Evolutionary conservation across 37 sponge, comb jelly and placozoan genomes (phyloP), one percentile per base, ranked within the genome.

Genomic region (Theonella swinhoei): DNA sequence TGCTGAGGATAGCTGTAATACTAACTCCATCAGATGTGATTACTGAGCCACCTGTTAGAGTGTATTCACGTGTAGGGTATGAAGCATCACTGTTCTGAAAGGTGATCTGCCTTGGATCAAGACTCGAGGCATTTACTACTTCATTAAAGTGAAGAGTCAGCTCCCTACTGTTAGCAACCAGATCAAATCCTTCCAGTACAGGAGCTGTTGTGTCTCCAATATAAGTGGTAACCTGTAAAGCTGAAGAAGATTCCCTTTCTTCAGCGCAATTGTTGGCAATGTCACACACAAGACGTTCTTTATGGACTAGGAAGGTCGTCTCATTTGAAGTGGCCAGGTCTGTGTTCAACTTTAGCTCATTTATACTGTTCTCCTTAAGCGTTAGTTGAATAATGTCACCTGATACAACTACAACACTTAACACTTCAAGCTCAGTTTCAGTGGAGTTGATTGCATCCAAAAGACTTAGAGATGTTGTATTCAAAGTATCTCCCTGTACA

Each of bases 131-230:
- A 82, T 91, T 85, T 42, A 94, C 87, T 17, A 87, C 78, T 75
- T 95, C 95, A 76, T 89, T 69, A 79, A 91, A 95, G 70, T 62
- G 68, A 31, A 95, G 72, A 23, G 83, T 73, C 19, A 95, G 70
- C 32, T 72, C 62, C 0, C 89, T 75, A 9, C 74, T 78, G 39
- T 82, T 85, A 34, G 82, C 80, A 76, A 93, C 68, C 20, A 96
- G 79, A 30, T 89, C 79, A 90, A 87, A 96, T 3, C 37, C 28
- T 0, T 54, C n/a, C 60, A 96, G 70, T 28, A 17, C 62, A 24
- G 96, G 96, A 25, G 86, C 68, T 34, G 87, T 89, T 8, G 76
- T 76, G 73, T 96, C 96, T 22, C 74, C 37, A 40, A 91, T 71
- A 26, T 91, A 80, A 0, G 4, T 23, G 17, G 58, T 65, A 0